Base-by-base conservation (phyloP, 2,797 vertebrate genomes). In the Pseudotriccus pelzelni region DNA sequence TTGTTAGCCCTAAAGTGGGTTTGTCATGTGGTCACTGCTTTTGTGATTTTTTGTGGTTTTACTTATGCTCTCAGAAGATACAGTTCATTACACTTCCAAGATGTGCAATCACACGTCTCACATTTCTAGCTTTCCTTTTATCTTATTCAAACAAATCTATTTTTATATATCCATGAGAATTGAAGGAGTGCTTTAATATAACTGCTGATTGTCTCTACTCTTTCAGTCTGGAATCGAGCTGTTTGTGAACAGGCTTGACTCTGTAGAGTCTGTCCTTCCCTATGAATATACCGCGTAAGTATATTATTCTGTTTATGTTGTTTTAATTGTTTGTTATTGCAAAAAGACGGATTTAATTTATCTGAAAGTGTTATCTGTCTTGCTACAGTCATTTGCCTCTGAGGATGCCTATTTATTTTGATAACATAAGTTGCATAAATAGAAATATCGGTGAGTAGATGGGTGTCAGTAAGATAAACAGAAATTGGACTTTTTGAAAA, bases 241-340 rank as follows among this genome's bases (percentile, higher is more conserved):
- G 60, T 99, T 99, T 95, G 99, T 99, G 96, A 99, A 99, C 97
- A 98, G 99, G 55, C 97, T 99, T 97, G 99, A 99, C 97, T 99
- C 99, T 3, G 99, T 99, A 92, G 99, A 99, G 97, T 99, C 99
- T 32, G 99, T 99, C 73, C 98, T 99, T 89, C 99, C 99, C 25
- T 99, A 99, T 4, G 99, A 99, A 97, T 99, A 99, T 77, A 99
- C 98, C 19, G 99, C 98, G 99, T 99, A 96, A 99, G 99, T 98
- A 96, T 88, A 23, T 93, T 62, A 4, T 12, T 7, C 28, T 77
- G 58, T 80, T 89, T 82, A 34, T 55, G 16, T 85, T 5, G n/a
- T 67, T 84, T 70, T 11, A 68, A n/a, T 85, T 78, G 44, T 41
- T 50, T 9, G n/a, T 52, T 91, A 12, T 93, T 49, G 50, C 39